These are phyloP conservation scores for Spisula subtruncata DNA, from an alignment of 2,888 invertebrate genomes.

Conservation along the genomic window DNA sequence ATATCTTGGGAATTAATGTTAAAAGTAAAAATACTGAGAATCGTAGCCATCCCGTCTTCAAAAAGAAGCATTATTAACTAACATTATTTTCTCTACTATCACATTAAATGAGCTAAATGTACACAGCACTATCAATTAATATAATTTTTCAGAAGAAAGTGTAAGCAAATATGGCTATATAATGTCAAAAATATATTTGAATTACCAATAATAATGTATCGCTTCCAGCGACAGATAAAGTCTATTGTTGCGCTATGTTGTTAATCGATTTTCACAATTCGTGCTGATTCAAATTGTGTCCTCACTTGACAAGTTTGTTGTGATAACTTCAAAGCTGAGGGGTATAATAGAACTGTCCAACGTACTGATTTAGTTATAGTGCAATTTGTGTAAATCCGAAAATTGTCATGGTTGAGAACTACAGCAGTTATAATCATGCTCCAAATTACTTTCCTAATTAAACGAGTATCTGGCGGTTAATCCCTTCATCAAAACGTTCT, in stretches of 20 bases:
- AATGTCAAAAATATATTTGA: no score
- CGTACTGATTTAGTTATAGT: conserved; percentile 2
- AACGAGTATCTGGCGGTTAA: neutral
- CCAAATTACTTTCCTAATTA: conserved; percentile 38
- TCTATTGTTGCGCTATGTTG: neutral
- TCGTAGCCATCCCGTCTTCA: no score
- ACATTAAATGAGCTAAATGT: no score
- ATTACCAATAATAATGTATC: no score
- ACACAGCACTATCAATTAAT: no score
- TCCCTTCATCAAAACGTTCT: conserved; percentile 20
- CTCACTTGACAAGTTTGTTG: neutral
- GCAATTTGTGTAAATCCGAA: neutral
- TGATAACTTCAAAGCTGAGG: neutral
- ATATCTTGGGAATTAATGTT: neutral
- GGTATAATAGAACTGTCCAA: neutral
- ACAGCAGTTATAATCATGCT: neutral
- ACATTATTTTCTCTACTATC: no score
- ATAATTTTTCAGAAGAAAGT: no score
- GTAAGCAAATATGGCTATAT: no score
- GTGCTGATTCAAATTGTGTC: conserved; percentile 1
- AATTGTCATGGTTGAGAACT: neutral
- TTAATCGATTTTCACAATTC: neutral
- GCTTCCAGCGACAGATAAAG: neutral
- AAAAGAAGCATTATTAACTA: no score
- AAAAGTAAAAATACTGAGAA: neutral